Evolutionary conservation across 2,113 vertebrate genomes (phyloP), one percentile per base, ranked within the genome.

Genomic region (Shinisaurus crocodilurus): DNA sequence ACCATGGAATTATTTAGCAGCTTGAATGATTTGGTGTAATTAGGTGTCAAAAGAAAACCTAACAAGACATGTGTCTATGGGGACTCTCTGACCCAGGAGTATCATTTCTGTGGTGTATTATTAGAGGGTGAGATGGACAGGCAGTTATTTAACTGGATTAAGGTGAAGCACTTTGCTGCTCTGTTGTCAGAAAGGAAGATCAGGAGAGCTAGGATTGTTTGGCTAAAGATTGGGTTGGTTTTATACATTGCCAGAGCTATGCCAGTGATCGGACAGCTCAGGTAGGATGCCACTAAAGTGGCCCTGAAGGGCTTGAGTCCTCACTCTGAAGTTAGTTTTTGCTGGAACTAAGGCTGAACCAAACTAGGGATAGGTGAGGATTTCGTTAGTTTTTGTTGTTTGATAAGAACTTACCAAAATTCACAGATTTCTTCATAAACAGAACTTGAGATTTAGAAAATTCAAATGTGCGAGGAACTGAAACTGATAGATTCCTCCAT

Each of bases 51-150:
- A 43, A 40, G 43, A 69, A 88, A 84, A 70, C 16, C 45, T 45
- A 60, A 57, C 48, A 60, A 34, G 29, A 29, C 18, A 1, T 27
- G 4, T 81, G 37, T 85, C 23, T 32, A 0, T 0, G 32, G 23
- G 0, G 0, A 18, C 82, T 89, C 23, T 0, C 0, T 92, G 86
- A 93, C 40, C n/a, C 48, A 16, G 27, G 43, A 45, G 23, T 27
- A 2, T 3, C 34, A 5, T 9, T 32, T 2, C 8, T 54, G 32
- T 8, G 2, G 1, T 65, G 92, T 83, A 1, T 1, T 82, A 87
- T 86, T n/a, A 76, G 79, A 45, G 3, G 60, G 12, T 72, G 5
- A 34, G 85, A 60, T 8, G 6, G 40, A 67, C 18, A 82, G 23
- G 20, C 32, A 1, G 3, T n/a, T 74, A 82, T 43, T 86, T 86